Evolutionary conservation across 2,888 invertebrate species (phyloP).

Genomic region (Ypsolopha sequella): DNA sequence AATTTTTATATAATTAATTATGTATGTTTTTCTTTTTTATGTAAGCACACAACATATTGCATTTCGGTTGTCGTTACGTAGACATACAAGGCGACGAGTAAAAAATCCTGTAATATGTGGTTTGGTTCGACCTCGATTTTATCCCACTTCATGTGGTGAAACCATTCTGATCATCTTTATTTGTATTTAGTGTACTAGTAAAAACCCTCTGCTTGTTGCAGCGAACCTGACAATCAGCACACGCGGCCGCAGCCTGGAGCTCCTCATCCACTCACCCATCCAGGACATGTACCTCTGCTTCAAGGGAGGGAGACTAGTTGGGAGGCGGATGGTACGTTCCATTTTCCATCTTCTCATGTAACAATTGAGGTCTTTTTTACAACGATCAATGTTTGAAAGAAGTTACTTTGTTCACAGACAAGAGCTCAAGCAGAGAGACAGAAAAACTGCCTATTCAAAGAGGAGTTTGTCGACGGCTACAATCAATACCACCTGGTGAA

Average conservation of each 20-base stretch:
- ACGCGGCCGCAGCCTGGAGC: constrained; percentile 68
- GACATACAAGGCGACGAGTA: too few species aligned
- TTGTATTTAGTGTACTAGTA: not conserved
- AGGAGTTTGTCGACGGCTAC: constrained; percentile 74
- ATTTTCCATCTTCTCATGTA: not conserved
- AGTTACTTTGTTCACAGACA: constrained; percentile 36
- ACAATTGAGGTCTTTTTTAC: not conserved
- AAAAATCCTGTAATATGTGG: too few species aligned
- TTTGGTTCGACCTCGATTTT: too few species aligned
- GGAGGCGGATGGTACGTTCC: constrained; percentile 72
- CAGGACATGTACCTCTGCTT: constrained; percentile 82
- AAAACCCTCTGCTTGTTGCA: constrained; percentile 50
- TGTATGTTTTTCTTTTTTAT: too few species aligned
- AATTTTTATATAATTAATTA: too few species aligned
- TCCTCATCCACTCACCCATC: constrained; percentile 78
- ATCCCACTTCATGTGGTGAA: too few species aligned
- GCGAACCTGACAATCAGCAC: constrained; percentile 77
- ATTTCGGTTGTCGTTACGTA: too few species aligned
- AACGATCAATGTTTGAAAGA: not conserved
- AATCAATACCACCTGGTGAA: constrained; percentile 73
- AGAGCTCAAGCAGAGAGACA: constrained; percentile 71
- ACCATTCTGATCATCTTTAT: too few species aligned
- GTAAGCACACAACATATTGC: too few species aligned
- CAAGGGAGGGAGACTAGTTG: constrained; percentile 80
- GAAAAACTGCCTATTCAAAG: constrained; percentile 74